These are phyloP conservation scores for Habropoda laboriosa DNA, from an alignment of 1,140 invertebrate species.

Conservation along the genomic window DNA sequence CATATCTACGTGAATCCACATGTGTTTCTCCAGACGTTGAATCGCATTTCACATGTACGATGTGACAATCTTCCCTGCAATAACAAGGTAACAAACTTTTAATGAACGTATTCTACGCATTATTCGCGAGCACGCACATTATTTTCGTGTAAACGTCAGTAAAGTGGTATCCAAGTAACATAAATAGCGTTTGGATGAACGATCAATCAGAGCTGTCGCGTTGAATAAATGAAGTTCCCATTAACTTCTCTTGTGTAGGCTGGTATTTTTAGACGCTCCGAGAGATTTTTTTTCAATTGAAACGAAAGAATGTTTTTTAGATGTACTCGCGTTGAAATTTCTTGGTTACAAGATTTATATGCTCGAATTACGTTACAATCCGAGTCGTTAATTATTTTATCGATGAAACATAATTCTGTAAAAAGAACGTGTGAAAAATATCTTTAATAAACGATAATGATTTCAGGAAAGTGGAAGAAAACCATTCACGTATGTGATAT, in stretches of 20 bases:
- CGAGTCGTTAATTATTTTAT: no score
- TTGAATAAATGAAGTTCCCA: neutral
- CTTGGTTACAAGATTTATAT: neutral
- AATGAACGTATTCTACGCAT: constrained; percentile 33
- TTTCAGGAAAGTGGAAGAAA: no score
- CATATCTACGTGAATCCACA: constrained; percentile 20
- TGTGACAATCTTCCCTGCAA: neutral
- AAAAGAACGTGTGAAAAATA: no score
- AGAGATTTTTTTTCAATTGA: neutral
- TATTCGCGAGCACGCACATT: neutral
- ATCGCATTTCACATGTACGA: neutral
- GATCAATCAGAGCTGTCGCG: neutral
- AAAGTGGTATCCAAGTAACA: neutral
- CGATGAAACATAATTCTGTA: no score
- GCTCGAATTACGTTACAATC: neutral
- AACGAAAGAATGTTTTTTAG: no score
- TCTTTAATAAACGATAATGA: no score
- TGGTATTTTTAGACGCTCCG: neutral
- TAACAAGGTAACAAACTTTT: constrained; percentile 43
- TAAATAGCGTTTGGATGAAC: neutral
- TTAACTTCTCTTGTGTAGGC: neutral
- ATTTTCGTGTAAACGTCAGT: neutral
- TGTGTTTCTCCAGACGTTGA: constrained; percentile 5
- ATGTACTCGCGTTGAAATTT: neutral
- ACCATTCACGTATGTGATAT: no score